These are phyloP conservation scores for Aphelocoma coerulescens DNA, from an alignment of 2,113 vertebrate genomes.

Conservation along the genomic window DNA sequence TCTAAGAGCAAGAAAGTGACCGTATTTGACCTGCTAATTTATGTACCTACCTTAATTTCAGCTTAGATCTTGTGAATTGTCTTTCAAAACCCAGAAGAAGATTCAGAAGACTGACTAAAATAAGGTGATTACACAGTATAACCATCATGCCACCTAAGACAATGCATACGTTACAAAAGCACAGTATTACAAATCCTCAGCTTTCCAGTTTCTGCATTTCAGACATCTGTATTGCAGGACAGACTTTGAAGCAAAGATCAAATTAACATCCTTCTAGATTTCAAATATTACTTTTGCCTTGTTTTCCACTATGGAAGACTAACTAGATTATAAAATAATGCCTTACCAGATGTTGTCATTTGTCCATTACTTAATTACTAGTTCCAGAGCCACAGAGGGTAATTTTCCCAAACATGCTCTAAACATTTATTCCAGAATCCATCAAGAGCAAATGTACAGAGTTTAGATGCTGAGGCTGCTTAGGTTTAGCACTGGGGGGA, in stretches of 20 bases:
- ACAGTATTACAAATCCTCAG: neutral
- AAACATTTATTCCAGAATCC: conserved; percentile 13
- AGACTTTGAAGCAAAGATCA: neutral
- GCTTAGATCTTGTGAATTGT: neutral
- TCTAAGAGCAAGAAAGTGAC: neutral
- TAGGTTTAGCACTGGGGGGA: neutral
- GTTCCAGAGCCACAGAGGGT: neutral
- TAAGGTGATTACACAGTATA: neutral
- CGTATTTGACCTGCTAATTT: neutral
- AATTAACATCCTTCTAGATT: neutral
- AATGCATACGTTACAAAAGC: neutral
- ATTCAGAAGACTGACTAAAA: neutral
- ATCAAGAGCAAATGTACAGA: neutral
- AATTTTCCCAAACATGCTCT: neutral
- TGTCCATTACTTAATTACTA: conserved; percentile 38
- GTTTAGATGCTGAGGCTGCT: neutral
- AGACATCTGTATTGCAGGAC: neutral
- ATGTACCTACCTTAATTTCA: neutral
- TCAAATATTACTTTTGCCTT: neutral
- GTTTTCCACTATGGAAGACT: neutral
- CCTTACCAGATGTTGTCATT: conserved; percentile 20
- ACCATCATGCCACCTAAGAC: neutral
- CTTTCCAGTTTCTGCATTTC: neutral
- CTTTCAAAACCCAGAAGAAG: neutral
- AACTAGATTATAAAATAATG: conserved; percentile 13